These are phyloP conservation scores for Heterotis niloticus DNA, from an alignment of 2,113 vertebrate species.

Conservation along the genomic window DNA sequence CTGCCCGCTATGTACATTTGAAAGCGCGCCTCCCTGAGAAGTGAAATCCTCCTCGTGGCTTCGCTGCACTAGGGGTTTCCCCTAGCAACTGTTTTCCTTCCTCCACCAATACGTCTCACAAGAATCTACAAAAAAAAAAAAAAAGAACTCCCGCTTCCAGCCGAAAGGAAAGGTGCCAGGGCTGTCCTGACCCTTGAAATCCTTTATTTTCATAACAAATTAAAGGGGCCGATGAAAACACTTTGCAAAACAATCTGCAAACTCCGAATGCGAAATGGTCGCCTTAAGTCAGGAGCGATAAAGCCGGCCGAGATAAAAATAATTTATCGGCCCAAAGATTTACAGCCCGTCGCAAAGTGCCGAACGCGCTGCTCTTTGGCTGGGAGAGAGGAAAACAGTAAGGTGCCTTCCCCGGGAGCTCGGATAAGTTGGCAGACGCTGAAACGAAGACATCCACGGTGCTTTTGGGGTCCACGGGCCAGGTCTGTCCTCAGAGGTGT, in stretches of 20 bases:
- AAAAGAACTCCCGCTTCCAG: too few relatives aligned
- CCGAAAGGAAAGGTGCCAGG: constrained; percentile 16
- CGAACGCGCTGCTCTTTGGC: background rate
- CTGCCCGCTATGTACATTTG: constrained; percentile 54
- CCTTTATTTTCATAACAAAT: constrained; percentile 28
- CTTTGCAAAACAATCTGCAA: constrained; percentile 2
- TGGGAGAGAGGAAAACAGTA: background rate
- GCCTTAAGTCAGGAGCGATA: constrained; percentile 18
- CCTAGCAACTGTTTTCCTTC: constrained; percentile 44
- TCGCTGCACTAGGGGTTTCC: constrained; percentile 37
- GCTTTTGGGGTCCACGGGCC: background rate
- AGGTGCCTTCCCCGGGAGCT: background rate
- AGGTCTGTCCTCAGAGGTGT: background rate
- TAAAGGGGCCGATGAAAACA: constrained; percentile 27
- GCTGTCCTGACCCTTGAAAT: constrained; percentile 14
- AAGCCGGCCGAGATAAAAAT: constrained; percentile 19
- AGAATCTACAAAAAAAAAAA: background rate
- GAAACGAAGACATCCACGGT: background rate
- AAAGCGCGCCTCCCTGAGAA: constrained; percentile 46
- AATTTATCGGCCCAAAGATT: constrained; percentile 14
- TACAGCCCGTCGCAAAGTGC: constrained; percentile 24
- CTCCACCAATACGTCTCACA: constrained; percentile 26
- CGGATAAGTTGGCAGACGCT: background rate
- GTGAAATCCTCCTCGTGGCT: constrained; percentile 35
- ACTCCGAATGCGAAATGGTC: constrained; percentile 4